Evolutionary conservation across 2,113 vertebrate species (phyloP).

Genomic region (Xenopus tropicalis): UCB_Xtro_10.0 CM004445.2:23743501-23744000

Average conservation of each 20-base stretch:
- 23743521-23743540: too few relatives aligned
- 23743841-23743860: background rate
- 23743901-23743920: background rate
- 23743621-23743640: too few relatives aligned
- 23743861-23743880: conserved; percentile 1
- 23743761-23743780: background rate
- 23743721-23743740: too few relatives aligned
- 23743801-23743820: background rate
- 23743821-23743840: conserved; percentile 11
- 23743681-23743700: too few relatives aligned
- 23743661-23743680: too few relatives aligned
- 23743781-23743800: background rate
- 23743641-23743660: too few relatives aligned
- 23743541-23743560: too few relatives aligned
- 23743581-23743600: too few relatives aligned
- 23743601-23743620: too few relatives aligned
- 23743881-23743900: conserved; percentile 26
- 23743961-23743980: background rate
- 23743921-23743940: conserved; percentile 11
- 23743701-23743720: too few relatives aligned
- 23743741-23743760: background rate
- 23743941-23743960: conserved; percentile 12
- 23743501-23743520: too few relatives aligned
- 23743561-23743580: too few relatives aligned
- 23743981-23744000: conserved; percentile 20